Percentiles rank a stretch among this genome's conserved stretches.
These are phyloP conservation scores for Meriones unguiculatus DNA, from an alignment of 2,113 vertebrate species.

Conservation along the genomic window DNA sequence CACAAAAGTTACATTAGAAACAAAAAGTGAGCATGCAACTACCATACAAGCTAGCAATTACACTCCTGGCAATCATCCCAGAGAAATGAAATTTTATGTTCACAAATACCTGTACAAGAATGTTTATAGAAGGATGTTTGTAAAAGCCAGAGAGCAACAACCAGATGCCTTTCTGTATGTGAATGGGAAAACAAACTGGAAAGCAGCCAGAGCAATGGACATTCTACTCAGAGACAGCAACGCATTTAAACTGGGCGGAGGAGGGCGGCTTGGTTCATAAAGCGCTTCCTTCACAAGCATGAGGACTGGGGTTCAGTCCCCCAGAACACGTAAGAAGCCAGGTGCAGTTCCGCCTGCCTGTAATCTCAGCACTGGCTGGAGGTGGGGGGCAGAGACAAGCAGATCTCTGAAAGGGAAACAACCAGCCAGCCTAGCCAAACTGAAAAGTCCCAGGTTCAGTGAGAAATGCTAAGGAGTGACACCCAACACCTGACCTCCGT, in stretches of 20 bases:
- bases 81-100: conserved; percentile 40
- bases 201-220: neutral
- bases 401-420: neutral
- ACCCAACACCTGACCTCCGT: neutral
- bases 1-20: neutral
- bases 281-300: too few relatives aligned
- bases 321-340: neutral
- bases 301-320: too few relatives aligned
- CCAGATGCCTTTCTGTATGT: neutral
- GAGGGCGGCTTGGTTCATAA: accelerated
- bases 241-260: neutral
- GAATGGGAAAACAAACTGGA: neutral
- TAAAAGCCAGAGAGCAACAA: neutral
- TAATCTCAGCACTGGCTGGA: neutral
- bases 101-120: conserved; percentile 14
- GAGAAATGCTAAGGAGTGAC: neutral
- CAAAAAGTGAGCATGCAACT: conserved; percentile 12
- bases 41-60: neutral
- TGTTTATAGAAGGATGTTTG: conserved; percentile 18
- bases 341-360: too few relatives aligned
- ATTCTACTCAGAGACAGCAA: neutral
- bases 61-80: neutral
- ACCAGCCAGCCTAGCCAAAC: neutral
- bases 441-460: neutral
- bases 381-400: neutral